Evolutionary conservation across 1,140 invertebrate species (phyloP), one percentile per base, ranked within the genome.

Genomic region (Nasonia giraulti): DNA sequence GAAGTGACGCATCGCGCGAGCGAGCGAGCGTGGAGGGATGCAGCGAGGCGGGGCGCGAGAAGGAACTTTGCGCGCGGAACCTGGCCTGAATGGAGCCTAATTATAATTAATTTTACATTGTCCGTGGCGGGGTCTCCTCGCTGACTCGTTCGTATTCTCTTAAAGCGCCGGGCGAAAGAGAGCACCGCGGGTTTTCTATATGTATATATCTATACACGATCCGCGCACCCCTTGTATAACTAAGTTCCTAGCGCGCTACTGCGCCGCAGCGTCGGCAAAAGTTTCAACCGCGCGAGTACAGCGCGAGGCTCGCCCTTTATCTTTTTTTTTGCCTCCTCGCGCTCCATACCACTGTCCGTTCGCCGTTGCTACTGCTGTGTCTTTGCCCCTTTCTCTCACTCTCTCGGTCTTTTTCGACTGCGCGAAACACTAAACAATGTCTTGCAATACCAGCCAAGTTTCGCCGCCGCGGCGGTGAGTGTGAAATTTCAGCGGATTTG

Each of bases 101-200:
- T 90, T 89, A 89, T 90, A 89, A 90, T 90, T 90, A 90, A 90
- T 90, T 90, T 87, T 88, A 87, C 87, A 90, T 90, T 90, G 89
- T 90, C 89, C 87, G 83, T 82, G 80, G 83, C 80, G 12, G 31
- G 6, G 20, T n/a, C 31, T 73, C 75, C n/a, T 20, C 40, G 68
- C 83, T 80, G 47, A 80, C 84, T 85, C 73, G 62, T 76, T 84
- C 83, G 27, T 85, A 80, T 76, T 82, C 80, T 77, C 84, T 77
- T 74, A 62, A 79, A 37, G 27, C 55, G 10, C 23, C 33, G n/a
- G 2, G 71, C 27, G 44, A 55, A 44, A 73, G 62, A 73, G 66
- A 73, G 40, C 40, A 33, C 7, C 1, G 33, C 37, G 7, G 20
- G 23, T 7, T 27, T 27, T 62, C 17, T 62, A 71, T 44, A 44